Evolutionary conservation across 2,113 vertebrate species (phyloP).

Genomic region (Pitta sordida): DNA sequence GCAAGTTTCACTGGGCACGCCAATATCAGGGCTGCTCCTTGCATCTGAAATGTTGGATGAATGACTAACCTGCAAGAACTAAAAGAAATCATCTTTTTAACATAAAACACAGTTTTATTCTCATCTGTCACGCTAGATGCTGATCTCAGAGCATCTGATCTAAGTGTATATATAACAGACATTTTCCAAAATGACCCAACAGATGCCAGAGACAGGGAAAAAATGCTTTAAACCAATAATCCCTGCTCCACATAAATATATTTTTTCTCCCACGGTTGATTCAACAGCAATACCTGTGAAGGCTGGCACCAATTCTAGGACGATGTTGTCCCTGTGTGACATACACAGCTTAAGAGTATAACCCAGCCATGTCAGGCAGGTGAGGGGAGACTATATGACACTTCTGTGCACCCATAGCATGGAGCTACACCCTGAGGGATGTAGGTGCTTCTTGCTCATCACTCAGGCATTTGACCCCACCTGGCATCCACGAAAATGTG

Average conservation of each 20-base stretch:
- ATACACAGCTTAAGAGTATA: background rate
- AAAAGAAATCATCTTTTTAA: background rate
- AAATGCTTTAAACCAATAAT: background rate
- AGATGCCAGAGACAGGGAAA: background rate
- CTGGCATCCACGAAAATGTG: background rate
- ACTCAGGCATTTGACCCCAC: background rate
- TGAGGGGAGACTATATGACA: background rate
- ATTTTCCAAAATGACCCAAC: background rate
- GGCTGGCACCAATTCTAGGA: background rate
- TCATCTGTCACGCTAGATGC: background rate
- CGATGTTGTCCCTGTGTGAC: background rate
- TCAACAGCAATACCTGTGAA: background rate
- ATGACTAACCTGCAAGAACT: background rate
- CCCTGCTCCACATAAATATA: background rate
- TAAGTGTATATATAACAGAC: slow-evolving; percentile 14
- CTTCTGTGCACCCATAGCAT: background rate
- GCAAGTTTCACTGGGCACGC: background rate
- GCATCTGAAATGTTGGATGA: background rate
- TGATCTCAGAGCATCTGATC: slow-evolving; percentile 1
- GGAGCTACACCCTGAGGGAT: background rate
- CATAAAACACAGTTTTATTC: background rate
- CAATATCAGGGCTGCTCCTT: background rate
- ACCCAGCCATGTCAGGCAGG: background rate
- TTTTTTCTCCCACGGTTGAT: background rate
- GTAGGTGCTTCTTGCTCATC: background rate